Percentiles rank a stretch among this genome's conserved stretches.
These are phyloP conservation scores for Nerophis ophidion DNA, from an alignment of 2,113 vertebrate genomes.

Conservation along the genomic window DNA sequence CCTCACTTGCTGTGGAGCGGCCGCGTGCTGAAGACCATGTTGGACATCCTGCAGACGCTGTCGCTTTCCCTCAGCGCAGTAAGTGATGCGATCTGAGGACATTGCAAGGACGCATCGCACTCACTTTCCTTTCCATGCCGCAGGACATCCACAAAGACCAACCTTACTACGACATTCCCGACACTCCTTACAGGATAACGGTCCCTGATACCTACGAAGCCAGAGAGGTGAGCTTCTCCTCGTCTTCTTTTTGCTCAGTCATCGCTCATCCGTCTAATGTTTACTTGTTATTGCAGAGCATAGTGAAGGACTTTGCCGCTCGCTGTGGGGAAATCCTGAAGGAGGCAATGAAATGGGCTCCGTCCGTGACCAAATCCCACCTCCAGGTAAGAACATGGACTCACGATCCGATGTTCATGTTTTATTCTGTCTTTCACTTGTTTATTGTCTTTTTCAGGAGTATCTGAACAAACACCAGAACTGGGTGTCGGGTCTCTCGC, in stretches of 20 bases:
- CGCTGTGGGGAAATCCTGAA: conserved; percentile 97
- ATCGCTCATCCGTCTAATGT: background rate
- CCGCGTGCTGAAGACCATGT: conserved; percentile 92
- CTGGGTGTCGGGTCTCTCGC: conserved; percentile 94
- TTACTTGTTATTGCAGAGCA: conserved; percentile 72
- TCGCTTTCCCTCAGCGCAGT: conserved; percentile 94
- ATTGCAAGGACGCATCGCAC: background rate
- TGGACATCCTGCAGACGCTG: conserved; percentile 96
- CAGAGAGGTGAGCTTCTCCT: conserved; percentile 78
- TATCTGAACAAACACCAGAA: conserved; percentile 98
- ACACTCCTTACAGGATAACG: conserved; percentile 90
- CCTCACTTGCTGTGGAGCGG: conserved; percentile 97
- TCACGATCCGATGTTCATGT: background rate
- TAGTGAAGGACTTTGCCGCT: conserved; percentile 95
- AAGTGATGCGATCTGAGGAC: conserved; percentile 46
- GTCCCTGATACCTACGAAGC: conserved; percentile 93
- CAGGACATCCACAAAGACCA: conserved; percentile 99
- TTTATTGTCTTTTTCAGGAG: conserved; percentile 70
- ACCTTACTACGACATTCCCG: conserved; percentile 95
- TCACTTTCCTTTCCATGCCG: conserved; percentile 12
- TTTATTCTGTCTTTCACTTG: background rate
- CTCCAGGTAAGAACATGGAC: conserved; percentile 79
- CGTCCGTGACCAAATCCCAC: conserved; percentile 95
- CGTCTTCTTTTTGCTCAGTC: background rate
- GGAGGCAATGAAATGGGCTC: conserved; percentile 99